These are phyloP conservation scores for Antedon mediterranea DNA, from an alignment of 53 echinoderm and acorn worm species.

Conservation along the genomic window DNA sequence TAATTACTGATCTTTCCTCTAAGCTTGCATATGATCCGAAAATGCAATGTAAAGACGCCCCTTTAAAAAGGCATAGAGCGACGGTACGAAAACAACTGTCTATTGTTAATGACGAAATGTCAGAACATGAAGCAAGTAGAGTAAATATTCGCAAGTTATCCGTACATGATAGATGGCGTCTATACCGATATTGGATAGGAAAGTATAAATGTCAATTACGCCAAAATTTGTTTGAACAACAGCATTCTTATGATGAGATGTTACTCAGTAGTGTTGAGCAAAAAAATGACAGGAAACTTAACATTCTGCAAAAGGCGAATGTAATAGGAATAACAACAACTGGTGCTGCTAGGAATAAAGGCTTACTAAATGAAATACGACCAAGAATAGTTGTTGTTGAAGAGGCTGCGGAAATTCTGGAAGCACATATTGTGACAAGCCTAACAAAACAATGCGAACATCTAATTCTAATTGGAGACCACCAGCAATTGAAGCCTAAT, in stretches of 20 bases:
- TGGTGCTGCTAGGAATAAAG: constrained; percentile 56
- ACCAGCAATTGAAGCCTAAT: constrained; percentile 58
- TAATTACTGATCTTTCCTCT: too few species aligned
- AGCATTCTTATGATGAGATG: background rate
- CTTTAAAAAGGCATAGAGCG: background rate
- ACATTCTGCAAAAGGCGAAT: constrained; percentile 18
- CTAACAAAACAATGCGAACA: constrained; percentile 50
- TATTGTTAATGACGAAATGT: constrained; percentile 24
- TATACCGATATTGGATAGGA: background rate
- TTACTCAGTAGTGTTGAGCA: too few species aligned
- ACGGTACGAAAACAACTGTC: background rate
- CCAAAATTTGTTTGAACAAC: background rate
- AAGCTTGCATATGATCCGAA: background rate
- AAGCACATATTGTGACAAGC: too few species aligned
- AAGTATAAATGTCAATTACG: background rate
- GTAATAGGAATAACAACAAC: constrained; percentile 86
- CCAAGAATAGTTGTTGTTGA: constrained; percentile 61
- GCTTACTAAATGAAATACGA: constrained; percentile 29
- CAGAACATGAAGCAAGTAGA: constrained; percentile 16
- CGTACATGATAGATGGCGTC: constrained; percentile 4
- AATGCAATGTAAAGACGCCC: background rate
- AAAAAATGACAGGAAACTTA: constrained; percentile 4
- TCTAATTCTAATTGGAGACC: constrained; percentile 74
- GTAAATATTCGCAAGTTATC: constrained; percentile 46
- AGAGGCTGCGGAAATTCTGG: constrained; percentile 1